These are phyloP conservation scores for Keiferia lycopersicella DNA, from an alignment of 2,888 invertebrate genomes.

Conservation along the genomic window DNA sequence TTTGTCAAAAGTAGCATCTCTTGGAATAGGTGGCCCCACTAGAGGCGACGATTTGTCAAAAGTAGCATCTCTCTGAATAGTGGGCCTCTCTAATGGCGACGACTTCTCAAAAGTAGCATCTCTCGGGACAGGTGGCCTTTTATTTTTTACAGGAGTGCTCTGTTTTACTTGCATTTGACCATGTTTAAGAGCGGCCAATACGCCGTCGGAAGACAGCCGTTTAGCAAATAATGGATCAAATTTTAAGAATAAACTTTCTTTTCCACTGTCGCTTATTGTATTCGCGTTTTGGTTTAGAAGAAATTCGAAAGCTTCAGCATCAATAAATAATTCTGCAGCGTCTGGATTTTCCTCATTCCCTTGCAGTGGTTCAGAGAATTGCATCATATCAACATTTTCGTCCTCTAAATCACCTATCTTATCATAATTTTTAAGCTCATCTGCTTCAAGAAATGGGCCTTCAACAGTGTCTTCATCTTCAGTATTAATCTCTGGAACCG, in stretches of 20 bases:
- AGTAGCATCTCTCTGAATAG: constrained; percentile 37
- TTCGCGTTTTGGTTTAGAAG: constrained; percentile 68
- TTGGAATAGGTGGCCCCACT: constrained; percentile 45
- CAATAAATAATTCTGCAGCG: constrained; percentile 68
- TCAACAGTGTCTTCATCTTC: constrained; percentile 75
- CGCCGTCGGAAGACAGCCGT: constrained; percentile 62
- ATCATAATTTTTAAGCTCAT: constrained; percentile 48
- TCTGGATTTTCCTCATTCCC: constrained; percentile 52
- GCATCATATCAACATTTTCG: constrained; percentile 55
- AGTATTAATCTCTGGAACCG: constrained; percentile 48
- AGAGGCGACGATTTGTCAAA: constrained; percentile 36
- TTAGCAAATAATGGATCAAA: constrained; percentile 74
- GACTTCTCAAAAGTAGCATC: constrained; percentile 25
- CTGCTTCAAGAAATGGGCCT: constrained; percentile 67
- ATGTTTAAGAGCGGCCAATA: constrained; percentile 56
- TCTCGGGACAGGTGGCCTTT: constrained; percentile 33
- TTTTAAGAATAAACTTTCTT: constrained; percentile 74
- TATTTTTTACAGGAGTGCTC: constrained; percentile 57
- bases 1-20: neutral
- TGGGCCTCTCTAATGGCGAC: constrained; percentile 45
- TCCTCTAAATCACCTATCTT: constrained; percentile 47
- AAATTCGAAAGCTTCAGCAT: constrained; percentile 73
- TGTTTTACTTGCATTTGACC: constrained; percentile 50
- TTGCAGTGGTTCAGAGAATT: constrained; percentile 53
- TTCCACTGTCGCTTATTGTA: constrained; percentile 65